Evolutionary conservation across 2,888 invertebrate genomes (phyloP).

Genomic region (Tribolium freemani): DNA sequence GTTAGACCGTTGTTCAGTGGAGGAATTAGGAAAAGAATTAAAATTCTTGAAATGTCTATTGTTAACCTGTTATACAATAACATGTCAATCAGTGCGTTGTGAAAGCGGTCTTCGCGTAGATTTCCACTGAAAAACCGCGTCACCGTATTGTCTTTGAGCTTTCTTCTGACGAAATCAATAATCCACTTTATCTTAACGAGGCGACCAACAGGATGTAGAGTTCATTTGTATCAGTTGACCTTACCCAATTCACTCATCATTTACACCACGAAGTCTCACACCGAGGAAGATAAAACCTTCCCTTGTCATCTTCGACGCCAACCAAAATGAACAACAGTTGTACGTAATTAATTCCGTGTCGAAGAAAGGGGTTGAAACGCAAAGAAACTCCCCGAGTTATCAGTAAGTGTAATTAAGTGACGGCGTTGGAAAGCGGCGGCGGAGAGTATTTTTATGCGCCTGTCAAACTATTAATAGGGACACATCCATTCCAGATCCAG

Average conservation of each 20-base stretch:
- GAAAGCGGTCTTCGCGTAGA: not conserved
- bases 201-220: constrained; percentile 28
- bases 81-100: not conserved
- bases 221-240: constrained; percentile 30
- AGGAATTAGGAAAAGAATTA: too few relatives aligned
- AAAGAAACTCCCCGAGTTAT: constrained; percentile 25
- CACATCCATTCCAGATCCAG: constrained; percentile 49
- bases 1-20: not conserved
- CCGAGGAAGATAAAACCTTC: not conserved
- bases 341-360: constrained; percentile 35
- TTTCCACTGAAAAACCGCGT: constrained; percentile 1
- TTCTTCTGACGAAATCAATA: constrained; percentile 34
- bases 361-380: constrained; percentile 30
- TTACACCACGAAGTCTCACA: not conserved
- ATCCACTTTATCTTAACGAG: constrained; percentile 32
- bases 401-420: constrained; percentile 38
- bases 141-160: constrained; percentile 18
- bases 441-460: constrained; percentile 53
- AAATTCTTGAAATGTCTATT: not conserved
- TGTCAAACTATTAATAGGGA: constrained; percentile 58
- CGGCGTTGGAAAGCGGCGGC: constrained; percentile 28
- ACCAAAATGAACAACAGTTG: constrained; percentile 36
- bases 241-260: constrained; percentile 21
- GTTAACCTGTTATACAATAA: not conserved
- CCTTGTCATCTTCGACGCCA: not conserved